A percentile compares a stretch with the other conserved stretches of the same genome.
Conservation (phyloP, 2,888 invertebrate species). For the Rotaria magnacalcarata region DNA sequence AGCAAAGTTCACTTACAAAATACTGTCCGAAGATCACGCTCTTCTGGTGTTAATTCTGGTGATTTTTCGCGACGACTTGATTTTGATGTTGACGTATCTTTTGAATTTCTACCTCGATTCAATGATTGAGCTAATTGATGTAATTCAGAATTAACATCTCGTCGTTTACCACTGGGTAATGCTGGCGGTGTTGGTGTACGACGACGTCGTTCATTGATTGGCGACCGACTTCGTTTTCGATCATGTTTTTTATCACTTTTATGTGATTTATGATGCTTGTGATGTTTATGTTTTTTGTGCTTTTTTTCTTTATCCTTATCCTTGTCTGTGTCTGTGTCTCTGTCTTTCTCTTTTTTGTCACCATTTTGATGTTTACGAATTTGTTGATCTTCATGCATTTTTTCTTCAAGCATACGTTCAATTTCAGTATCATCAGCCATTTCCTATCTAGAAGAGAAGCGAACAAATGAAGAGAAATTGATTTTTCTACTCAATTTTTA, state of each 20-base stretch:
- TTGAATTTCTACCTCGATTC: background rate
- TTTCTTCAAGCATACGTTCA: slow-evolving; percentile 29
- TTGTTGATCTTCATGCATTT: background rate
- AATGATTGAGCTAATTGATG: background rate
- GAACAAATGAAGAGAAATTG: background rate
- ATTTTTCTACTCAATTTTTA: background rate
- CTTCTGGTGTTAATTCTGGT: slow-evolving; percentile 46
- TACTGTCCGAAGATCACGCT: slow-evolving; percentile 83
- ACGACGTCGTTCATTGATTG: background rate
- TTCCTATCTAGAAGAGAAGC: background rate
- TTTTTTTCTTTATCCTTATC: background rate
- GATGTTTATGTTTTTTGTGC: background rate
- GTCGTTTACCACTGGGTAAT: background rate
- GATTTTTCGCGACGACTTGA: slow-evolving; percentile 39
- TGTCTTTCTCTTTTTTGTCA: background rate
- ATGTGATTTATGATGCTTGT: slow-evolving; percentile 11
- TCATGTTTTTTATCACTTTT: slow-evolving; percentile 24
- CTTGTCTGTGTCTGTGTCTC: background rate
- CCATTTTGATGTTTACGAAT: background rate
- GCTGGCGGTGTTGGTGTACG: background rate
- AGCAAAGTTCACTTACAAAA: slow-evolving; percentile 64
- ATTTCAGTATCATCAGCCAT: slow-evolving; percentile 24
- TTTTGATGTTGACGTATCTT: background rate
- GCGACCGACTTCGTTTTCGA: background rate
- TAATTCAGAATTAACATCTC: background rate